A percentile compares a stretch with the other conserved stretches of the same genome.
These are phyloP conservation scores for Isaurus tuberculatus DNA, from an alignment of 92 coral and sea anemone species.

Conservation along the genomic window DNA sequence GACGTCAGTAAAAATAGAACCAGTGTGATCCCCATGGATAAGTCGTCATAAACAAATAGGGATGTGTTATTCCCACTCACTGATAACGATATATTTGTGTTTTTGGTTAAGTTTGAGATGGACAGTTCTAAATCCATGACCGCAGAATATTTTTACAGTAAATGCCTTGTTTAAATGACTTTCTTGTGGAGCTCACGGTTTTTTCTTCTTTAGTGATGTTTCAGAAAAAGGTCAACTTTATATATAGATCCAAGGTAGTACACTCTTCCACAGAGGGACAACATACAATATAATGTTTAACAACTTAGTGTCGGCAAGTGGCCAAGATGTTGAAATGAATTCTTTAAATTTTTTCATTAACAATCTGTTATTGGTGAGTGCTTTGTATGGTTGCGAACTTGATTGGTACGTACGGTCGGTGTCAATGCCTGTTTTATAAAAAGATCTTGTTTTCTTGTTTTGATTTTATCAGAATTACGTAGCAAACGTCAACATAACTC, in stretches of 20 bases:
- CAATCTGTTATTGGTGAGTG: neutral
- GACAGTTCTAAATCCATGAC: neutral
- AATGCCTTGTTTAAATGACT: too few relatives aligned
- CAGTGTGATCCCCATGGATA: constrained; percentile 10
- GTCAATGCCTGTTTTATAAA: neutral
- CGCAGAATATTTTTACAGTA: neutral
- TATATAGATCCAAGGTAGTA: neutral
- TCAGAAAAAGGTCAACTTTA: too few relatives aligned
- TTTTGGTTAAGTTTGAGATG: constrained; percentile 1
- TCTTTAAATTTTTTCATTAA: constrained; percentile 2
- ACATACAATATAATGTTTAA: neutral
- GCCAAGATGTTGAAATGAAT: neutral
- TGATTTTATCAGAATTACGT: too few relatives aligned
- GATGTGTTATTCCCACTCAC: neutral
- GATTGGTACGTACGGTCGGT: neutral
- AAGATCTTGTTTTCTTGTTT: neutral
- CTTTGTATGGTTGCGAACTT: neutral
- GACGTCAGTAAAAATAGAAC: constrained; percentile 1
- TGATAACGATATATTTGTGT: neutral
- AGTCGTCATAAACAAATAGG: neutral
- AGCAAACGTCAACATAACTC: too few relatives aligned
- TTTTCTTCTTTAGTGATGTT: neutral
- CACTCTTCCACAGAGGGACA: neutral
- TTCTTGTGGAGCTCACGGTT: neutral
- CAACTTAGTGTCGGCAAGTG: neutral